Conservation (phyloP, 1,140 invertebrate species). For the Acromyrmex heyeri region DNA sequence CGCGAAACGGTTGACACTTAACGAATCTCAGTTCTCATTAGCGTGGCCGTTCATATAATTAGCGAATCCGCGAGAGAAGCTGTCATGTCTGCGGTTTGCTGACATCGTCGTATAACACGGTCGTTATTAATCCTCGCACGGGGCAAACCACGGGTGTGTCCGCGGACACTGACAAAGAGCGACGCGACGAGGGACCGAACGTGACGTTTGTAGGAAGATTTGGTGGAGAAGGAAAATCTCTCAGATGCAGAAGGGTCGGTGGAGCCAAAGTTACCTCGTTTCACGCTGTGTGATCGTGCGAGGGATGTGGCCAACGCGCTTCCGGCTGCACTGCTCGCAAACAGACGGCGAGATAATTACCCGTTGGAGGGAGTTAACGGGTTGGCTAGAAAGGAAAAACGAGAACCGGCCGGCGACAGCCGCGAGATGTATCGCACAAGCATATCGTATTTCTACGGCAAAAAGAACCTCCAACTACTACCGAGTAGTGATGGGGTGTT, state of each 20-base stretch:
- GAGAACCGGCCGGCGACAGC: conserved; percentile 33
- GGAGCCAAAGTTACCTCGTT: conserved; percentile 60
- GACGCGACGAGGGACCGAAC: not conserved
- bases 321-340: conserved; percentile 68
- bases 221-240: not conserved
- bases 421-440: conserved; percentile 28
- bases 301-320: conserved; percentile 29
- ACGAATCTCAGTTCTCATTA: conserved; percentile 55
- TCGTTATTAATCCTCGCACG: conserved; percentile 55
- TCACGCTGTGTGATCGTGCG: conserved; percentile 46
- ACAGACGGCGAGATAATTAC: conserved; percentile 80
- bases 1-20: conserved; percentile 40
- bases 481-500: not conserved
- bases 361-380: conserved; percentile 67
- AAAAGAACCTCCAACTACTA: conserved; percentile 12
- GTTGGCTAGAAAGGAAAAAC: not conserved
- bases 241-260: not conserved
- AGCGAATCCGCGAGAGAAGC: conserved; percentile 16
- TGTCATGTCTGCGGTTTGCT: conserved; percentile 39
- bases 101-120: conserved; percentile 9
- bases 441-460: conserved; percentile 37
- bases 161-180: conserved; percentile 14
- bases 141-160: conserved; percentile 26
- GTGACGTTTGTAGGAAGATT: conserved; percentile 20
- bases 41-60: conserved; percentile 38